Percentiles rank a stretch among this genome's conserved stretches.
phyloP scores from a whole-genome alignment of 2,113 vertebrate genomes.

The Bubo bubo region DNA sequence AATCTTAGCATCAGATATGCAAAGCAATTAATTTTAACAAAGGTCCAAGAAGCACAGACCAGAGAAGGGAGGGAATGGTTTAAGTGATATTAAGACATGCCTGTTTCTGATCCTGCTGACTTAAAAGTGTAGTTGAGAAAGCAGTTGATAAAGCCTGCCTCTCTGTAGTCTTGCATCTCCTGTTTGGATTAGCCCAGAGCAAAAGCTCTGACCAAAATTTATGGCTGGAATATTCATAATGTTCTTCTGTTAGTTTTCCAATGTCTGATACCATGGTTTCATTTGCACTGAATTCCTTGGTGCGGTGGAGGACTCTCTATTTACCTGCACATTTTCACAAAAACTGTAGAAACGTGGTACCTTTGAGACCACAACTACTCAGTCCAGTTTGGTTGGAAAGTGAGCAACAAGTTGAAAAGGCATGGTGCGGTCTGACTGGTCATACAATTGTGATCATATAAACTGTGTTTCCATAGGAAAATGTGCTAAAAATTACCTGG shows the following conservation, averaged over 20 bases:
- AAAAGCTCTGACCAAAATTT: constrained; percentile 7
- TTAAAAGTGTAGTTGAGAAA: neutral
- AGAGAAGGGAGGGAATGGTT: neutral
- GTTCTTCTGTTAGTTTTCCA: neutral
- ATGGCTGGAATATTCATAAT: neutral
- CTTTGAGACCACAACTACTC: neutral
- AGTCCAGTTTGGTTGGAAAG: neutral
- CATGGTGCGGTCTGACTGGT: neutral
- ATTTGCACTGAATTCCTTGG: constrained; percentile 9
- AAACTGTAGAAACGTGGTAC: neutral
- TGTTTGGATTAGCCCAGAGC: neutral
- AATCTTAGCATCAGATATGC: neutral
- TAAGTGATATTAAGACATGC: neutral
- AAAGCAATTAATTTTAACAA: neutral
- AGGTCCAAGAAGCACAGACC: neutral
- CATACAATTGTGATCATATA: neutral
- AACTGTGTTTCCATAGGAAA: neutral
- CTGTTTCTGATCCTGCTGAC: neutral
- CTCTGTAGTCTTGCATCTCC: neutral
- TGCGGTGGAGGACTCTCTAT: neutral
- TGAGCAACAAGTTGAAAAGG: neutral
- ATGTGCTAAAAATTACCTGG: neutral
- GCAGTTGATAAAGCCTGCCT: neutral
- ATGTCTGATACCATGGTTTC: neutral
- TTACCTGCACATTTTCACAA: constrained; percentile 23